Conservation (phyloP, 2,888 invertebrate genomes). For the Sinelater perroti region DNA sequence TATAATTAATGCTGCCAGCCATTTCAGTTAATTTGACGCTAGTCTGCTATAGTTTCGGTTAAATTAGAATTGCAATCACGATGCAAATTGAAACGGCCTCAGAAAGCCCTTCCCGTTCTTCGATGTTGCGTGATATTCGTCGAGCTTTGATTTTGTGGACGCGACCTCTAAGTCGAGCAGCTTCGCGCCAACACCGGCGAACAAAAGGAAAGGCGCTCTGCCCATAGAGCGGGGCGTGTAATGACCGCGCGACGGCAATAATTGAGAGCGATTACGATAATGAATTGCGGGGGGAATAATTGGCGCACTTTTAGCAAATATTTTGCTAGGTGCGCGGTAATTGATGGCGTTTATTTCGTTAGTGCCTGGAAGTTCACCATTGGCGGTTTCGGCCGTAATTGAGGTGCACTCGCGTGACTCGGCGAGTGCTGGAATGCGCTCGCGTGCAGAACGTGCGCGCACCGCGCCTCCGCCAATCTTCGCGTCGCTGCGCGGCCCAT, state of each 20-base stretch:
- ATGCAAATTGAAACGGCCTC: too few relatives aligned
- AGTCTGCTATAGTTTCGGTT: too few relatives aligned
- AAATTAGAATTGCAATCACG: too few relatives aligned
- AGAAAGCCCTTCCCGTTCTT: too few relatives aligned
- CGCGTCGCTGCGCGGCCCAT: constrained; percentile 16
- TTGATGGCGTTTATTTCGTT: constrained; percentile 34
- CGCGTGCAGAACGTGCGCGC: constrained; percentile 45
- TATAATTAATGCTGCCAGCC: too few relatives aligned
- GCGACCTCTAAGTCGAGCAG: too few relatives aligned
- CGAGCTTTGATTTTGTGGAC: too few relatives aligned
- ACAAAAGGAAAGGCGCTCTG: too few relatives aligned
- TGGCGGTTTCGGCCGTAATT: constrained; percentile 37
- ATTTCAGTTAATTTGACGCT: too few relatives aligned
- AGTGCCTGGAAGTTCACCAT: constrained; percentile 32
- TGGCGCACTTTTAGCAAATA: constrained; percentile 13
- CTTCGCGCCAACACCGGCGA: too few relatives aligned
- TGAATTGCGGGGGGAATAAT: constrained; percentile 14
- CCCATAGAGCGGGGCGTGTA: constrained; percentile 8
- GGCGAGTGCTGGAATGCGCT: constrained; percentile 38
- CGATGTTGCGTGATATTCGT: too few relatives aligned
- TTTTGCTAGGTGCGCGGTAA: constrained; percentile 26
- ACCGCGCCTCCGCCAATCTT: constrained; percentile 24
- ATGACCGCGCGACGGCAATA: neutral
- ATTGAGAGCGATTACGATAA: constrained; percentile 13
- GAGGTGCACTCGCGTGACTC: constrained; percentile 40